Evolutionary conservation across 2,797 vertebrate genomes (phyloP).

Genomic region (Echiichthys vipera): DNA sequence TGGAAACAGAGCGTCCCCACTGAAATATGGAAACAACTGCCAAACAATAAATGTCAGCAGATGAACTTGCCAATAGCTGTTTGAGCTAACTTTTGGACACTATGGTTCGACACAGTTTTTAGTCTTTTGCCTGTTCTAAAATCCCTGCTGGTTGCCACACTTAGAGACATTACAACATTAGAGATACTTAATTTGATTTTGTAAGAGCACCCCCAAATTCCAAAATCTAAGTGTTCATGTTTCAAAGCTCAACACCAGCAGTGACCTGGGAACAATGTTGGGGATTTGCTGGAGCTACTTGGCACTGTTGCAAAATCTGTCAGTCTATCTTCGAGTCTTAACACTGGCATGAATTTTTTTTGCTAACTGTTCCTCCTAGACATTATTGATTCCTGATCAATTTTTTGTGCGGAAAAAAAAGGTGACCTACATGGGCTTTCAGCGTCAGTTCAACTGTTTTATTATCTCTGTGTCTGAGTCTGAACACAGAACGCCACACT

Average conservation of each 20-base stretch:
- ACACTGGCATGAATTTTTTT: neutral
- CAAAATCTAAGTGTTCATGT: neutral
- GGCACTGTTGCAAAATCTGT: neutral
- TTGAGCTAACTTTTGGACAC: neutral
- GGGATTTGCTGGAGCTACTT: neutral
- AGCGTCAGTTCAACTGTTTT: no score
- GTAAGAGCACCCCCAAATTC: neutral
- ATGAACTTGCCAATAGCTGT: neutral
- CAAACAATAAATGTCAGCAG: conserved; percentile 22
- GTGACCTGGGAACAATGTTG: conserved; percentile 1
- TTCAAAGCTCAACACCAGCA: neutral
- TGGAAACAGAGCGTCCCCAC: conserved; percentile 40
- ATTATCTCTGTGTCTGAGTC: no score
- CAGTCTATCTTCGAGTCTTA: neutral
- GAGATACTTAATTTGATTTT: neutral
- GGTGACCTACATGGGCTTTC: no score
- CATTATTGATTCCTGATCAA: no score
- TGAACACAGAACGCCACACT: no score
- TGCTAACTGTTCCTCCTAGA: neutral
- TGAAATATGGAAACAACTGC: conserved; percentile 15
- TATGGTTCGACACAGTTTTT: neutral
- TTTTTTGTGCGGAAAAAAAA: no score
- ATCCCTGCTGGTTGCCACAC: conserved; percentile 1
- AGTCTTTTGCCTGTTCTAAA: conserved; percentile 3
- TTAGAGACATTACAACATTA: neutral